Base-by-base conservation (phyloP, 2,797 vertebrate species). In the Epinephelus malabaricus region DNA sequence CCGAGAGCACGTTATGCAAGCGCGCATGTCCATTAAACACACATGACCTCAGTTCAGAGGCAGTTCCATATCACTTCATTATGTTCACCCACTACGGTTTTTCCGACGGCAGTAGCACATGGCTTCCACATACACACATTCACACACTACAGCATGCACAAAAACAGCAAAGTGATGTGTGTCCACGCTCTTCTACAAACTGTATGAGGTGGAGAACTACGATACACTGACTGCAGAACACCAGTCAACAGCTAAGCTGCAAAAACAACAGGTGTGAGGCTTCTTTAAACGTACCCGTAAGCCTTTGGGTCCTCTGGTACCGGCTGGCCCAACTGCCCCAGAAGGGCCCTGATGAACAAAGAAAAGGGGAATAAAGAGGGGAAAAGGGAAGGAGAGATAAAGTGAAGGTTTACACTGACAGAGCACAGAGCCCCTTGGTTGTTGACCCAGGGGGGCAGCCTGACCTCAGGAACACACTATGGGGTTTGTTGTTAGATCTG, bases 221-320 rank as follows among this genome's bases (percentile, higher is more conserved):
- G 38, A 78, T 21, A 61, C n/a, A 15, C 25, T 40, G 19, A 59
- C 46, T 56, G 25, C 53, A 69, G 49, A 60, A 40, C 12, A 56
- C 19, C 17, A 58, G 23, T 60, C 54, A 64, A 65, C 73, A 67
- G 49, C 55, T 60, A 58, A 67, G 46, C 59, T 71, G 67, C 54
- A 76, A 66, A 56, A 68, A 73, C 21, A 63, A 62, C 54, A 76
- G 59, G 61, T 61, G 56, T 69, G 66, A 88, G 54, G 76, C 46
- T 30, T 74, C 46, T 34, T 34, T 7, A 53, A 69, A 86, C 97
- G 96, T 93, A 99, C 98, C 96, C 94, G 91, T 82, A 92, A 96
- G 81, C 98, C 98, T 90, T 99, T 99, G 27, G 94, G 55, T 88
- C 98, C 98, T 93, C 97, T 96, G 65, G 93, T 88, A 76, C 98